Evolutionary conservation across 2,113 vertebrate genomes (phyloP).

Genomic region (Anguilla rostrata): DNA sequence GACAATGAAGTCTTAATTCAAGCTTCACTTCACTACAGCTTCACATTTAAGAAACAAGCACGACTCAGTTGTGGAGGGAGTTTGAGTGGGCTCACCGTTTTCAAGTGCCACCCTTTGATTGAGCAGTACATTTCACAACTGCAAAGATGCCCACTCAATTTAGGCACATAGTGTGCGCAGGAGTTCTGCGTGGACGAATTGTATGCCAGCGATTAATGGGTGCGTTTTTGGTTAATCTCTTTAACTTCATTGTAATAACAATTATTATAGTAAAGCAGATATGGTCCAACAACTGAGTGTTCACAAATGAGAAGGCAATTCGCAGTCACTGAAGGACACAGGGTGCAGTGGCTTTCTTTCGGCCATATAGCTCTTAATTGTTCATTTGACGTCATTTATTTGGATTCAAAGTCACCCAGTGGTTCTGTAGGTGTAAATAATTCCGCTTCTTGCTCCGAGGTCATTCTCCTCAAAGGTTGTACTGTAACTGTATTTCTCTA

Average conservation of each 20-base stretch:
- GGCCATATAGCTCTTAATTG: background rate
- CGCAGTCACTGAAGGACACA: background rate
- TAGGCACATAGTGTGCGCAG: background rate
- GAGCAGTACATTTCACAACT: slow-evolving; percentile 1
- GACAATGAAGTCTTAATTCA: background rate
- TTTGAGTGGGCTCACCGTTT: background rate
- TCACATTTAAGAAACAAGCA: background rate
- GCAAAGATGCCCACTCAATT: slow-evolving; percentile 9
- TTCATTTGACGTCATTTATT: background rate
- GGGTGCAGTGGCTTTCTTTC: background rate
- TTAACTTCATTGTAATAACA: background rate
- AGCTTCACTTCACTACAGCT: slow-evolving; percentile 2
- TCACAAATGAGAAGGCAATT: background rate
- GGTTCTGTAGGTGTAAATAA: background rate
- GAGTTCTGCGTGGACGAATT: background rate
- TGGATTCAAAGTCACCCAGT: background rate
- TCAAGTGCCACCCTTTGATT: slow-evolving; percentile 17
- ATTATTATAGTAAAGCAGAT: background rate
- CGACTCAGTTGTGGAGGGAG: background rate
- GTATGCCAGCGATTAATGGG: background rate
- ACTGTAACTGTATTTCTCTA: background rate
- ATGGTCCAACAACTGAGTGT: too few species aligned
- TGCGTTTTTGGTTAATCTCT: background rate
- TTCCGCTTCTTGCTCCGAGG: background rate
- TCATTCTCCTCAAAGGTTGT: background rate